Evolutionary conservation across 2,888 invertebrate species (phyloP), one percentile per base, ranked within the genome.

Genomic region (Pterostichus madidus): DNA sequence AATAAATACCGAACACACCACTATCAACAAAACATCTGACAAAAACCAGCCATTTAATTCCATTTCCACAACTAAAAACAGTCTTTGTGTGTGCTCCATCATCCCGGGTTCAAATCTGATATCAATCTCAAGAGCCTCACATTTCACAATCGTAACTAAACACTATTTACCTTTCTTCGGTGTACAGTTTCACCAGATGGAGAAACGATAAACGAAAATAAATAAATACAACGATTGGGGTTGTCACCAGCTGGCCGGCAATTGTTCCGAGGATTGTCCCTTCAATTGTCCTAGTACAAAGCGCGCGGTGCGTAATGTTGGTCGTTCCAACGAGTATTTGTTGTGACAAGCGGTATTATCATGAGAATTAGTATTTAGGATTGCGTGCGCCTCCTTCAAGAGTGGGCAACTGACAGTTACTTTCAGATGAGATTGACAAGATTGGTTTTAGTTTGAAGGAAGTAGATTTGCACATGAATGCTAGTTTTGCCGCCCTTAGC

Each of bases 181-280:
- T 56, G 56, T 56, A 56, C 56, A 6, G 13, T 56, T 56, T 56
- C 56, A 56, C 15, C 56, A 56, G 56, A 56, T 56, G 56, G n/a
- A 56, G 56, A 24, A 56, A 56, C 56, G 56, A 56, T 56, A 56
- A 56, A 56, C 56, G 56, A 15, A 56, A 56, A 56, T 56, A 56
- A 56, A 56, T 56, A 56, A 56, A 56, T 56, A 56, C 52, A 8
- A 49, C 4, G 5, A 49, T 13, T 56, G 24, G 13, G 24, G 56
- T 56, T 56, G 56, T 56, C 56, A 56, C 56, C 56, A 56, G 56
- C 56, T 56, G 56, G 15, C 56, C 17, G 5, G 10, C 39, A 8
- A 39, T 39, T 39, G 7, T 39, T 5, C 39, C 39, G 8, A 6
- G 17, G 4, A 53, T 53, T 53, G 53, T 53, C 17, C 53, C 53